Base-by-base conservation (phyloP, 2,113 vertebrate genomes). In the Percina caprodes region DNA sequence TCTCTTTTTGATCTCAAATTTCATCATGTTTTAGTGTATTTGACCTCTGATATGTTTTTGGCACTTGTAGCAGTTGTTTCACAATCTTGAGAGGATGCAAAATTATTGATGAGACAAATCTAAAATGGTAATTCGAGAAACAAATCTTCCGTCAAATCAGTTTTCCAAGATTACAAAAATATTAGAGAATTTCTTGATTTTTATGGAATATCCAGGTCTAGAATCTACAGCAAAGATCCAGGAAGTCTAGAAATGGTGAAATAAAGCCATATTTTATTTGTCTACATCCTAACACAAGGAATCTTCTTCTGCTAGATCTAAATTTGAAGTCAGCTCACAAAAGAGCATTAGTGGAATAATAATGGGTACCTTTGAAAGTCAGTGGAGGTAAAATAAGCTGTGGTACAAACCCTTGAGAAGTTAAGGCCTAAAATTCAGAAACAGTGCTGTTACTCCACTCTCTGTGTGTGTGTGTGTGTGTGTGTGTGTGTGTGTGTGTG, bases 301-400 rank as follows among this genome's bases (percentile, higher is more conserved):
- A 2, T 33, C 39, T 30, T 73, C 14, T 21, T 21, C 8, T 12
- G 13, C 24, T 11, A 33, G 33, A 23, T 49, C 21, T 33, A 1
- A 54, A 71, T 63, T 24, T 62, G 46, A 79, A 62, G 56, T 46
- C 6, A 51, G 23, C 13, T 72, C 0, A 26, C 51, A 82, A 77
- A 84, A 62, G 55, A 68, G 6, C 21, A 35, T 54, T 33, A 49
- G 72, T 23, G 52, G 59, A 52, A 18, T 21, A 45, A 45, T 23
- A 74, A 77, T 39, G 45, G 60, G 30, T 45, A 55, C 49, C 66
- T 71, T 19, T 74, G 74, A 79, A 58, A 86, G 69, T 69, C 86
- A 74, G 4, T 52, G 26, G 67, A 54, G 12, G 33, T 69, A 48
- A 80, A 49, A 35, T 60, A 51, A 77, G 61, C 67, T 65, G 79